phyloP scores from a whole-genome alignment of 2,113 vertebrate species.

The Cryptoleucopteryx plumbea region DNA sequence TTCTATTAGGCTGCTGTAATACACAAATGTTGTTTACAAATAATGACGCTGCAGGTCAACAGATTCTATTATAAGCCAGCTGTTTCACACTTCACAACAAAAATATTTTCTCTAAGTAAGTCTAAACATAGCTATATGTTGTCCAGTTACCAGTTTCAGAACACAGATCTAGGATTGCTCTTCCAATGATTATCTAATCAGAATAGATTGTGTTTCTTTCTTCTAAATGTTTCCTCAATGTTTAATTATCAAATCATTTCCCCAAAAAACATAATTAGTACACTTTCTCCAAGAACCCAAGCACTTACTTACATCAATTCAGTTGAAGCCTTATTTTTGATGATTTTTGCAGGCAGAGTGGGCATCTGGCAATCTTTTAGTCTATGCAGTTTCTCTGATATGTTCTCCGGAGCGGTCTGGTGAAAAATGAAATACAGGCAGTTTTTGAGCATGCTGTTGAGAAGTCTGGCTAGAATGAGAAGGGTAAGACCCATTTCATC shows the following conservation, averaged over 20 bases:
- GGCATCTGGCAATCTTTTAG: not conserved
- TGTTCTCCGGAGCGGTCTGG: not conserved
- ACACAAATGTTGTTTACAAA: not conserved
- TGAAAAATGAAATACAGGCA: not conserved
- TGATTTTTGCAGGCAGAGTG: not conserved
- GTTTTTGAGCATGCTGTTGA: not conserved
- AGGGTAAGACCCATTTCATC: not conserved
- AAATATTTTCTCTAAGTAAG: not conserved
- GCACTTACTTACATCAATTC: not conserved
- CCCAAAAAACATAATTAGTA: not conserved
- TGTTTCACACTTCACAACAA: not conserved
- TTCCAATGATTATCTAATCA: not conserved
- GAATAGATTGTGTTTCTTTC: not conserved
- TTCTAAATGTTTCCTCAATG: not conserved
- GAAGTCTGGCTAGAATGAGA: not conserved
- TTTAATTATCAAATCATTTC: not conserved
- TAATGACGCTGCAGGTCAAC: not conserved
- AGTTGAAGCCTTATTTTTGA: not conserved
- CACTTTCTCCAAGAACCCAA: not conserved
- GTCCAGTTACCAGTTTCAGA: not conserved
- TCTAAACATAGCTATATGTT: not conserved
- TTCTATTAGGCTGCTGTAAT: not conserved
- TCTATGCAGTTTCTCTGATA: not conserved
- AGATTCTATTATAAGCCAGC: not conserved
- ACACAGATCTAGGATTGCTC: not conserved